Evolutionary conservation across 2,797 vertebrate genomes (phyloP).

Genomic region (Alectoris magna): DNA sequence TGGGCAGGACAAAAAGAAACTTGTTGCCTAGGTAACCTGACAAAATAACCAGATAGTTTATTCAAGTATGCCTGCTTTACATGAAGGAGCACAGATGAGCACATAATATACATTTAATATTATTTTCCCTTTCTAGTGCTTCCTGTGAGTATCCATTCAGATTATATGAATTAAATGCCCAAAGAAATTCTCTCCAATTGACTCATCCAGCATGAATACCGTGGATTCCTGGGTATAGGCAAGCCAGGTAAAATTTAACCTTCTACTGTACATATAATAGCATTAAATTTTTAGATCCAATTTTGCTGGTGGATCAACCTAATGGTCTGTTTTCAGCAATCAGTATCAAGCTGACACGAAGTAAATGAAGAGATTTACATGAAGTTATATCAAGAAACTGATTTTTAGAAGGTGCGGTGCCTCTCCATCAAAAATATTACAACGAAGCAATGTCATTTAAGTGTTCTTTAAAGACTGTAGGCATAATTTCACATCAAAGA

Average conservation of each 20-base stretch:
- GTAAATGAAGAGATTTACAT: neutral
- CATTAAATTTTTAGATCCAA: neutral
- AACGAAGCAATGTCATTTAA: neutral
- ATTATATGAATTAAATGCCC: neutral
- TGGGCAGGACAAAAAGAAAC: slow-evolving; percentile 19
- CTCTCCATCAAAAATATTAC: neutral
- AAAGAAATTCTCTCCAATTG: neutral
- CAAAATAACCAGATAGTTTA: neutral
- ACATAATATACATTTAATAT: neutral
- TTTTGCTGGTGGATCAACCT: neutral
- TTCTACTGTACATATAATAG: neutral
- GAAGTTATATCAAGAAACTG: neutral
- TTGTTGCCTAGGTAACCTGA: slow-evolving; percentile 18
- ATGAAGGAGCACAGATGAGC: neutral
- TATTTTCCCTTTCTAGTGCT: neutral
- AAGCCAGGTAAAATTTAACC: neutral
- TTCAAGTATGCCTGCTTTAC: neutral
- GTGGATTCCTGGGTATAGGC: neutral
- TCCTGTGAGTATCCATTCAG: neutral
- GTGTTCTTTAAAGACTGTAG: neutral
- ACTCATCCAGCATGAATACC: neutral
- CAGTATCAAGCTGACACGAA: neutral
- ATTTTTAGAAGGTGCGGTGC: neutral
- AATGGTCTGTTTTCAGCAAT: neutral
- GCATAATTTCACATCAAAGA: neutral